Base-by-base conservation (phyloP, 2,888 invertebrate genomes). In the Crepidodera aurea region DNA sequence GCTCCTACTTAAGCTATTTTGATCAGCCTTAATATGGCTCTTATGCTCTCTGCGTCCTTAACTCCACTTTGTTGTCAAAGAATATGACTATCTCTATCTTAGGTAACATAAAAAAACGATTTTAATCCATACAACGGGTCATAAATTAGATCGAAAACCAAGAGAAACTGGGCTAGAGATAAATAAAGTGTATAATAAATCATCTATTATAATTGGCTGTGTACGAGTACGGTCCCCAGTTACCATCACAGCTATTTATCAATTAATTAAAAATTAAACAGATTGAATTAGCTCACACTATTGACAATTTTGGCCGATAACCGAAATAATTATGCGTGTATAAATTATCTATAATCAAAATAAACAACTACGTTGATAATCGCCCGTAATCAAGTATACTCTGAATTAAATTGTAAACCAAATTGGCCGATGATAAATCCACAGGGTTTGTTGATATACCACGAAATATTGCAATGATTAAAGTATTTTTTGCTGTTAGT, bases 181-280 rank as follows among this genome's bases (percentile, higher is more conserved):
- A 55, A 44, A 22, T 57, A 61, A 56, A 54, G 27, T 18, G 48
- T 22, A 46, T 39, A 39, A 62, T 60, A 62, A 60, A 60, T 62
- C 65, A 62, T 54, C 29, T 42, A 51, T 59, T 53, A 64, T 65
- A 65, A 67, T 65, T 59, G 60, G 61, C 25, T 44, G 22, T 29
- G 48, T 46, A 3, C 37, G 37, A 1, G 7, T 40, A 5, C 13
- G 40, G 7, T 2, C 15, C 5, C 13, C 5, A 10, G 18, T 10
- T 7, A 18, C 18, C 25, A 56, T 51, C 58, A 46, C 53, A 39
- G 44, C 62, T 62, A 57, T 63, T 68, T 65, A 68, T 66, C 63
- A 59, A 64, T 67, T 64, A 66, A 68, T 69, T 65, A 69, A 66
- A 66, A 65, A 65, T 62, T 66, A 66, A 66, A 62, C 63, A 63